Conservation (phyloP, 2,113 vertebrate genomes). For the Egretta garzetta region DNA sequence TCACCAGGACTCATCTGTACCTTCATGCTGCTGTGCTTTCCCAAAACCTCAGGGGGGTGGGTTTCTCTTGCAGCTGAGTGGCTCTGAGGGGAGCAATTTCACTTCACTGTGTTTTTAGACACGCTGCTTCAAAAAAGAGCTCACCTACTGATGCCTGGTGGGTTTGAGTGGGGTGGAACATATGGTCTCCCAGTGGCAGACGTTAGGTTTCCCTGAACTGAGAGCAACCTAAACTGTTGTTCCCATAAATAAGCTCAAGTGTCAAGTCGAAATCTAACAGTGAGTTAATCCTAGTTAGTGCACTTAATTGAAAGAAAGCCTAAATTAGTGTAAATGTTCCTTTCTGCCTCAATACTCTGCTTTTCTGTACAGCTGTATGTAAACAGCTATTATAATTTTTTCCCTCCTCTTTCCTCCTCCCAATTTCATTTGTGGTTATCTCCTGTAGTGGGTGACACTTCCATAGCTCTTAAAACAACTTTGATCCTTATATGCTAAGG, state of each 20-base stretch:
- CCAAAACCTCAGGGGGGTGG: not conserved
- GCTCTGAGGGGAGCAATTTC: not conserved
- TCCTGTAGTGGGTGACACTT: slow-evolving; percentile 40
- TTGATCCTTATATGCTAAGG: slow-evolving; percentile 65
- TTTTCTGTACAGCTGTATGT: not conserved
- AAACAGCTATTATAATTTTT: slow-evolving; percentile 29
- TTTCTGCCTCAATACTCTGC: not conserved
- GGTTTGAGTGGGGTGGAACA: not conserved
- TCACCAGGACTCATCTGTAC: not conserved
- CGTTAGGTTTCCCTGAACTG: not conserved
- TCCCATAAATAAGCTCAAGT: not conserved
- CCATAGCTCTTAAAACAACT: slow-evolving; percentile 44
- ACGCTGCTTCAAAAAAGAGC: not conserved
- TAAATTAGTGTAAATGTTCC: not conserved
- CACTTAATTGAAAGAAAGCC: not conserved
- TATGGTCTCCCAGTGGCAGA: not conserved
- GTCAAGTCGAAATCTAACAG: not conserved
- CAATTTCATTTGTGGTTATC: slow-evolving; percentile 58
- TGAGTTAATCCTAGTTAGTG: not conserved
- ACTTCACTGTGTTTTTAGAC: not conserved
- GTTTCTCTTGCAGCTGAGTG: not conserved
- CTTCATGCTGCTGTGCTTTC: not conserved
- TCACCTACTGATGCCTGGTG: not conserved
- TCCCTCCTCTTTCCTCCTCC: not conserved
- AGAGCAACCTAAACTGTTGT: not conserved